phyloP scores from a whole-genome alignment of 1,140 invertebrate genomes.

The Aphidius ervi region DNA sequence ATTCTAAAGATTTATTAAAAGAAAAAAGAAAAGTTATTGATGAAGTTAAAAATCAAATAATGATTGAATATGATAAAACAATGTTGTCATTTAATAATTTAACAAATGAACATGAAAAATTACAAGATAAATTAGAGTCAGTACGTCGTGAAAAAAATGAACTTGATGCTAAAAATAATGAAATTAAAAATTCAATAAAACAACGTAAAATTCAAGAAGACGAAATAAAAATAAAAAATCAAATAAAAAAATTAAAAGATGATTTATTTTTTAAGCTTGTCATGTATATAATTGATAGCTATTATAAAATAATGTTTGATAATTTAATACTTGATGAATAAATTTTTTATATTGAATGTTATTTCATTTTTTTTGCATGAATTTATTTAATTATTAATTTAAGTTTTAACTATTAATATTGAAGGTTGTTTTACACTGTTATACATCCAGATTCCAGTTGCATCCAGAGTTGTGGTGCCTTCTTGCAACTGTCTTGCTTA shows the following conservation, averaged over 20 bases:
- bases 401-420: no score
- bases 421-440: no score
- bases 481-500: no score
- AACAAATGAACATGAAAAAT: slow-evolving; percentile 26
- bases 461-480: no score
- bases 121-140: slow-evolving; percentile 23
- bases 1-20: slow-evolving; percentile 32
- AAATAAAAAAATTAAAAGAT: slow-evolving; percentile 30
- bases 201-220: slow-evolving; percentile 30
- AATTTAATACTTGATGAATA: no score
- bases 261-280: no score
- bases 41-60: slow-evolving; percentile 28
- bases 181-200: slow-evolving; percentile 25
- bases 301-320: no score
- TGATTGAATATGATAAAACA: slow-evolving; percentile 23
- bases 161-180: slow-evolving; percentile 26
- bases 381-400: no score
- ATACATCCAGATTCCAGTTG: no score
- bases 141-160: slow-evolving; percentile 27
- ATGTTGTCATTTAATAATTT: slow-evolving; percentile 21
- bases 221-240: slow-evolving; percentile 28
- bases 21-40: slow-evolving; percentile 28
- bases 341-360: no score
- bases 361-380: no score
- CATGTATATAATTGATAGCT: no score